These are phyloP conservation scores for Aphelocoma coerulescens DNA, from an alignment of 2,113 vertebrate genomes.

Conservation along the genomic window DNA sequence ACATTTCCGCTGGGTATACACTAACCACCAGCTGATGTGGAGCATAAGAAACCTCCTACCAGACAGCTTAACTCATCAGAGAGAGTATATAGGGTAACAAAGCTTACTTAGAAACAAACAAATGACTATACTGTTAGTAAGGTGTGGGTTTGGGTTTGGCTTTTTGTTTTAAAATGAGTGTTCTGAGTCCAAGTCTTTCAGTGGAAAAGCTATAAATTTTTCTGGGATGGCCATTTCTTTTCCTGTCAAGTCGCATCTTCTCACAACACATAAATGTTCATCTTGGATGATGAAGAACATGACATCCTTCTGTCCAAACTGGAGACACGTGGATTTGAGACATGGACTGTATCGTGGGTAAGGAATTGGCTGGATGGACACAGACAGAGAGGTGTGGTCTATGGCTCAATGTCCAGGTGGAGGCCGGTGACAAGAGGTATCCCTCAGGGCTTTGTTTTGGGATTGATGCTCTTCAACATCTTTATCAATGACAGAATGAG, in stretches of 20 bases:
- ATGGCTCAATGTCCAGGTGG: background rate
- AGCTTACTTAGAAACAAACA: background rate
- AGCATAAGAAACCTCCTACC: background rate
- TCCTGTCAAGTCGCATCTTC: background rate
- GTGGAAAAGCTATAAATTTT: background rate
- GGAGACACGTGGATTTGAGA: background rate
- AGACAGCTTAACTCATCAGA: background rate
- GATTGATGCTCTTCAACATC: background rate
- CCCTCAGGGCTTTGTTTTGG: background rate
- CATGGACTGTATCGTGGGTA: rapidly evolving
- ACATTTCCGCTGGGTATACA: background rate
- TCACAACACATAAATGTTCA: background rate
- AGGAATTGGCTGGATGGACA: background rate
- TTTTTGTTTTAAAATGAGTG: background rate
- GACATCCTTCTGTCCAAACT: background rate
- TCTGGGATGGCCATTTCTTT: background rate
- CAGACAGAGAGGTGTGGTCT: background rate
- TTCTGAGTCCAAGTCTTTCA: background rate
- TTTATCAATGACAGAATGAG: background rate
- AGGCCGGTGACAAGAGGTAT: background rate
- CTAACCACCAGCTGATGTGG: background rate
- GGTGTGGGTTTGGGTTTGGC: background rate
- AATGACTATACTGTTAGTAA: background rate
- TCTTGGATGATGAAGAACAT: background rate
- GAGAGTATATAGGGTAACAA: background rate